A percentile compares a stretch with the other conserved stretches of the same genome.
Evolutionary conservation across 1,140 invertebrate genomes (phyloP).

Genomic region (Agraylea sexmaculata): DNA sequence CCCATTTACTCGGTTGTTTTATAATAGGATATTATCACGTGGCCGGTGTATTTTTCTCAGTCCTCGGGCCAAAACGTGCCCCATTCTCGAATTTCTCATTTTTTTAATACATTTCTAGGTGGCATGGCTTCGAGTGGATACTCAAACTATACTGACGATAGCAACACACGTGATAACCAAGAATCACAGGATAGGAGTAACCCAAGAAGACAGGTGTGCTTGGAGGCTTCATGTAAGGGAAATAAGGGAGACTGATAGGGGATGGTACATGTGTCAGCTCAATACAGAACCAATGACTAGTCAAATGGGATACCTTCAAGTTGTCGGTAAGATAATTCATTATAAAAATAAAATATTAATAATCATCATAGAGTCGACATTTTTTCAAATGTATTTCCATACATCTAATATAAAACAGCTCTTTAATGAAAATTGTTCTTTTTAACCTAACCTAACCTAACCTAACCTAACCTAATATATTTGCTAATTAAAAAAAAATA

Average conservation of each 20-base stretch:
- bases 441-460: no score
- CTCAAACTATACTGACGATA: slow-evolving; percentile 78
- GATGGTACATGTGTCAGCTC: slow-evolving; percentile 80
- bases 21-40: no score
- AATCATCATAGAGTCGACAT: no score
- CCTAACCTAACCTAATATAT: no score
- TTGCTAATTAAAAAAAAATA: no score
- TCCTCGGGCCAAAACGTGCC: no score
- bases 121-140: slow-evolving; percentile 77
- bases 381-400: no score
- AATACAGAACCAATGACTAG: slow-evolving; percentile 88
- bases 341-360: no score
- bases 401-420: no score
- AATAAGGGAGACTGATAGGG: slow-evolving; percentile 60
- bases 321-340: slow-evolving; percentile 81
- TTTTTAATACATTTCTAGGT: slow-evolving; percentile 43
- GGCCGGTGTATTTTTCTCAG: no score
- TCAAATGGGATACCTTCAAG: slow-evolving; percentile 71
- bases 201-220: slow-evolving; percentile 63
- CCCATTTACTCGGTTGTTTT: no score
- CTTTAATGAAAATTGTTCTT: no score
- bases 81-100: slow-evolving; percentile 1
- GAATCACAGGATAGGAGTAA: slow-evolving; percentile 69
- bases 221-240: slow-evolving; percentile 74
- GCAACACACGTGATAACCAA: slow-evolving; percentile 80